Conservation (phyloP, 2,888 invertebrate genomes). For the Epistrophe eligans region DNA sequence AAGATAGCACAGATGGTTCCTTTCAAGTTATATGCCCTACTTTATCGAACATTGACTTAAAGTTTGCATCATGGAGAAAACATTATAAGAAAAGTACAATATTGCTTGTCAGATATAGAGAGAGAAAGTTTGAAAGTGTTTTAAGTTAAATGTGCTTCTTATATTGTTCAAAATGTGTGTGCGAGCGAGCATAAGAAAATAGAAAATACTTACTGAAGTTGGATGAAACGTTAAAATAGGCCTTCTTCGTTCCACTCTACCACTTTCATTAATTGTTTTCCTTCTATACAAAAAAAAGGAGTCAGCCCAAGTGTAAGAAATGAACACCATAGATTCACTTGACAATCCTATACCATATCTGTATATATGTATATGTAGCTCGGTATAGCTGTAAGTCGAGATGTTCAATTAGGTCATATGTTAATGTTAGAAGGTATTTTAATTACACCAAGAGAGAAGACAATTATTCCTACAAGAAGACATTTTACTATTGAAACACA, state of each 20-base stretch:
- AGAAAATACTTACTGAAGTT: background rate
- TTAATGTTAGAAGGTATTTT: conserved; percentile 31
- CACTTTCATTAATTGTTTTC: conserved; percentile 25
- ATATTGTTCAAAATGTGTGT: background rate
- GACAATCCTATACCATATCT: no score
- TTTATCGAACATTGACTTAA: conserved; percentile 20
- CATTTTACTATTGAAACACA: background rate
- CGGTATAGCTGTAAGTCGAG: no score
- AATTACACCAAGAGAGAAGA: conserved; percentile 4
- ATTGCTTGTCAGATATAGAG: conserved; percentile 3
- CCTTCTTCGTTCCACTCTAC: conserved; percentile 8
- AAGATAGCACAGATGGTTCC: conserved; percentile 9
- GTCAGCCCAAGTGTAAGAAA: conserved; percentile 19
- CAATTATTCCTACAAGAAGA: conserved; percentile 9
- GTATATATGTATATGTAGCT: background rate
- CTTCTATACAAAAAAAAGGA: background rate
- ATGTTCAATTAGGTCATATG: conserved; percentile 40
- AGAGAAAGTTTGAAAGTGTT: conserved; percentile 31
- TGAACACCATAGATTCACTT: background rate
- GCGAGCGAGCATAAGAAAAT: background rate
- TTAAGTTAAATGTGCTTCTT: conserved; percentile 31
- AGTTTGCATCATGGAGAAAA: conserved; percentile 21
- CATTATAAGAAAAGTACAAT: conserved; percentile 12
- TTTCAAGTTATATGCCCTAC: conserved; percentile 1
- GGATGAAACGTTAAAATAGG: background rate